Evolutionary conservation across 1,140 invertebrate species (phyloP), one percentile per base, ranked within the genome.

Genomic region (Pygmarrhopalites habei): DNA sequence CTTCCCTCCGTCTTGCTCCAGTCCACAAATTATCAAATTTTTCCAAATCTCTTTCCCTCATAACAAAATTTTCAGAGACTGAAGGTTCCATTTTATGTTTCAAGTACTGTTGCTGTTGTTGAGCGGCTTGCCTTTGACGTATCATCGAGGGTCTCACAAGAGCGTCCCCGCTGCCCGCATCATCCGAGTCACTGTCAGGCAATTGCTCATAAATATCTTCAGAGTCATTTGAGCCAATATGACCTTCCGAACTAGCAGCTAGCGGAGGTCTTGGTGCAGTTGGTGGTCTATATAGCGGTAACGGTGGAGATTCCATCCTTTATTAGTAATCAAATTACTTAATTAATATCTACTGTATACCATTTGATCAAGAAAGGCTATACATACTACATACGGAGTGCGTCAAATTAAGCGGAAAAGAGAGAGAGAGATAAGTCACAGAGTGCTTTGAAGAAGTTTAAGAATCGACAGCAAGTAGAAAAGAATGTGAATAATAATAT

Each of bases 161-260:
- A 28, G 66, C 69, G 28, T 68, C 69, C 32, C 60, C 66, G 60
- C 69, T 67, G 4, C 65, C 69, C 5, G 30, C 66, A 28, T 68
- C 66, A 49, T 61, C 64, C 43, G 79, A 81, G 65, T 83, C 82
- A 15, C 79, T 80, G n/a, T n/a, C n/a, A 3, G 84, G 85, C 65
- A 87, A 79, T 71, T 87, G 83, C 76, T 91, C 88, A 73, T 90
- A 92, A 65, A 89, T 89, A 74, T 92, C 89, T 59, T 71, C 69
- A 5, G 69, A 68, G 39, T 70, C 69, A 60, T 70, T 70, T 17
- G 65, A 60, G 85, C 89, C 72, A 87, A 87, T 66, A 82, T 86
- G 65, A 5, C 56, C 58, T 29, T 67, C 65, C 5, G 58, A 35
- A 12, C 25, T 49, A 3, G 51, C 44, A 49, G 52, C 58, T 19